phyloP scores from a whole-genome alignment of 2,113 vertebrate genomes.

The Strix uralensis region DNA sequence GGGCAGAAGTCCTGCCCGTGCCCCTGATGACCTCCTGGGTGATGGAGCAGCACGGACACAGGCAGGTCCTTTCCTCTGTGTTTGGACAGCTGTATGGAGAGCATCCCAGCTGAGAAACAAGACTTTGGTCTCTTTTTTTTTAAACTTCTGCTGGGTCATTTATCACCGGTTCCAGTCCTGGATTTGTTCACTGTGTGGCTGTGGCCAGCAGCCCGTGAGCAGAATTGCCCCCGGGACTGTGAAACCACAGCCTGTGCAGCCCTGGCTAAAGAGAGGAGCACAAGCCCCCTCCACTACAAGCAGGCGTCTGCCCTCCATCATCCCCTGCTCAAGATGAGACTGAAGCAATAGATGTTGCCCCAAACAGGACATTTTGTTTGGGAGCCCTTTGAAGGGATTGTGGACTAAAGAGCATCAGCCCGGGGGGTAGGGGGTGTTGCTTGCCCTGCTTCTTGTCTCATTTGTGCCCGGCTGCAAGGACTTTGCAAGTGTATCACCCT shows the following conservation, averaged over 20 bases:
- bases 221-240: not conserved
- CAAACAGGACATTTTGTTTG: not conserved
- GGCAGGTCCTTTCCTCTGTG: not conserved
- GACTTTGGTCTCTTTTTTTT: not conserved
- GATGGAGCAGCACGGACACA: not conserved
- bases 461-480: not conserved
- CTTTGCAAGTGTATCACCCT: too few relatives aligned
- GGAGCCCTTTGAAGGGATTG: not conserved
- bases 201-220: not conserved
- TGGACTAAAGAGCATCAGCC: not conserved
- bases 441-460: not conserved
- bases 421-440: accelerated
- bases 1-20: not conserved
- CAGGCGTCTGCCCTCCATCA: not conserved
- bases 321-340: accelerated
- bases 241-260: not conserved
- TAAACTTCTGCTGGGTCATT: not conserved
- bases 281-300: not conserved
- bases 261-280: not conserved
- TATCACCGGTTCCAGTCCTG: not conserved
- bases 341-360: not conserved
- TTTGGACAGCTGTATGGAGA: not conserved
- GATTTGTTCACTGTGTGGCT: not conserved
- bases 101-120: not conserved
- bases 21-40: not conserved